Conservation (phyloP, 2,888 invertebrate species). For the Pyrochroa serraticornis region DNA sequence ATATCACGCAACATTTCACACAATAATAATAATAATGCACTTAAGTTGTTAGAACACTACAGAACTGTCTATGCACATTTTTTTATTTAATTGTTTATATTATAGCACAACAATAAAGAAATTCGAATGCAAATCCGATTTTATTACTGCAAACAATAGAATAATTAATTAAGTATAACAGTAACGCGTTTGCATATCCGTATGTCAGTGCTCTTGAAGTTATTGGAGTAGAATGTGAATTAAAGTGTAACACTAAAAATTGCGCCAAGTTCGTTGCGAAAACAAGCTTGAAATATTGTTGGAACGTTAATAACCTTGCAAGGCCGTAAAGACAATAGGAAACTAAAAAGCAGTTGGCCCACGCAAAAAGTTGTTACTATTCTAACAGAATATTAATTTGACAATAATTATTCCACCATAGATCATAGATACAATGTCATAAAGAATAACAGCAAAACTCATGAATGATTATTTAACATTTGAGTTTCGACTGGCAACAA, state of each 20-base stretch:
- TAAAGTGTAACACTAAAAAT: conserved; percentile 11
- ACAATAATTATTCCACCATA: neutral
- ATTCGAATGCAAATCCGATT: no score
- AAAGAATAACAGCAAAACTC: neutral
- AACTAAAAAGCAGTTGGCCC: conserved; percentile 2
- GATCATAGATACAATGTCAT: neutral
- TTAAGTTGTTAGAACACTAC: no score
- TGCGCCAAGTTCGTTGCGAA: neutral
- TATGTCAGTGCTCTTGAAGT: neutral
- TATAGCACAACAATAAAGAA: no score
- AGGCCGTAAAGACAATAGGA: conserved; percentile 7
- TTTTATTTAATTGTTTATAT: no score
- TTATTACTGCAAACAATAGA: no score
- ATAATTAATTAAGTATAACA: no score
- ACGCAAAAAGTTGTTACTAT: no score
- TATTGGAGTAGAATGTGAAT: conserved; percentile 15
- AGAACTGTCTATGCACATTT: no score
- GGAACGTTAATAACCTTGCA: conserved; percentile 14
- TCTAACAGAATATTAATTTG: neutral
- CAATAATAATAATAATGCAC: no score
- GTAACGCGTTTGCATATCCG: neutral
- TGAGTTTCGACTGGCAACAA: neutral
- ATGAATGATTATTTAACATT: neutral
- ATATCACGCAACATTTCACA: neutral
- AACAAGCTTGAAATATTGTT: conserved; percentile 2